Conservation (phyloP, 2,888 invertebrate species). For the Lasioglossum morio region DNA sequence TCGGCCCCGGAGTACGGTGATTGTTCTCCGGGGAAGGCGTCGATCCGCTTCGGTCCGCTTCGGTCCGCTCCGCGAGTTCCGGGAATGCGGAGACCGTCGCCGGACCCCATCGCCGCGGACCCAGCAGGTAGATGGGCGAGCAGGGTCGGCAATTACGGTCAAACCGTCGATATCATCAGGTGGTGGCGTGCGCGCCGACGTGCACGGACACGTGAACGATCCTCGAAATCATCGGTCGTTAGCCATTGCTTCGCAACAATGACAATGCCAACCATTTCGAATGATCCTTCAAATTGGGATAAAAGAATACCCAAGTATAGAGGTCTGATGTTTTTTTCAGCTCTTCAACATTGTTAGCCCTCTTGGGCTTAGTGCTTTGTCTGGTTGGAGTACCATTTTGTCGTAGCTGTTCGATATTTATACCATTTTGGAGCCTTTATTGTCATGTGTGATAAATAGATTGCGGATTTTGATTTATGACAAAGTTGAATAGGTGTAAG, state of each 20-base stretch:
- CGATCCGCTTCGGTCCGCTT: conserved; percentile 48
- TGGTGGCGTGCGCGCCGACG: conserved; percentile 54
- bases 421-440: too few species aligned
- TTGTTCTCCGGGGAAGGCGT: conserved; percentile 73
- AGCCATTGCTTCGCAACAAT: conserved; percentile 53
- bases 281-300: not conserved
- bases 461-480: too few species aligned
- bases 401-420: too few species aligned
- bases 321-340: not conserved
- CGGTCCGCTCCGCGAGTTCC: conserved; percentile 65
- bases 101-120: conserved; percentile 28
- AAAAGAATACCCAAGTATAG: not conserved
- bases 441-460: too few species aligned
- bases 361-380: too few species aligned
- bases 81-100: conserved; percentile 71
- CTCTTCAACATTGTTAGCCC: too few species aligned
- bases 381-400: too few species aligned
- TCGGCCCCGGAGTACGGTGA: conserved; percentile 55
- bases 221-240: conserved; percentile 72
- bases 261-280: conserved; percentile 28
- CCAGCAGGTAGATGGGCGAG: conserved; percentile 55
- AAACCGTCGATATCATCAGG: conserved; percentile 70
- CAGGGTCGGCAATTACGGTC: conserved; percentile 70
- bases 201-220: conserved; percentile 46
- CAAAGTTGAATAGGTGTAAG: too few species aligned